phyloP scores from a whole-genome alignment of 2,888 invertebrate species.

The Sturmia bella region DNA sequence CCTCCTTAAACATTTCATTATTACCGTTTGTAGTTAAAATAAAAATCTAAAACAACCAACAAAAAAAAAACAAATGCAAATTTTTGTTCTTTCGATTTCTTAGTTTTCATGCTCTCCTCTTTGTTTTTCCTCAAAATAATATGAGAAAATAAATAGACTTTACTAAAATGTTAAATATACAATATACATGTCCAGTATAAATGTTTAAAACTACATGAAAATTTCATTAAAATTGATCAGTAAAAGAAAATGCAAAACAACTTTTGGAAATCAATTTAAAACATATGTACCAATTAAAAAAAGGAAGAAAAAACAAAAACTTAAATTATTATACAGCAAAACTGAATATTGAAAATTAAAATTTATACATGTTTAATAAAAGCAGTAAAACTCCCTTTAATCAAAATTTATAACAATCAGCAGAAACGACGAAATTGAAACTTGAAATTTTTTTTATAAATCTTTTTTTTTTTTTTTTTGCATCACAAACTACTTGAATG shows the following conservation, averaged over 20 bases:
- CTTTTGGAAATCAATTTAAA: slow-evolving; percentile 67
- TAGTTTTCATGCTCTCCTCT: not conserved
- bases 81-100: not conserved
- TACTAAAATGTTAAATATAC: slow-evolving; percentile 60
- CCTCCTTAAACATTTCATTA: slow-evolving; percentile 59
- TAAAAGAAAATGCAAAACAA: slow-evolving; percentile 62
- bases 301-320: not conserved
- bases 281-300: slow-evolving; percentile 42
- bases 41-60: slow-evolving; percentile 18
- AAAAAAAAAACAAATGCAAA: slow-evolving; percentile 48
- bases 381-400: slow-evolving; percentile 33
- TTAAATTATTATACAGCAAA: slow-evolving; percentile 43
- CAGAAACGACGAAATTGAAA: not conserved
- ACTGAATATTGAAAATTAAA: slow-evolving; percentile 50
- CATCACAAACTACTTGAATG: not conserved
- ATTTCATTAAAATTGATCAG: slow-evolving; percentile 60
- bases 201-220: slow-evolving; percentile 65
- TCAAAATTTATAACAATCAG: slow-evolving; percentile 55
- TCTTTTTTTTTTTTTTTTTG: not conserved
- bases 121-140: slow-evolving; percentile 46
- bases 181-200: slow-evolving; percentile 70
- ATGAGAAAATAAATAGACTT: slow-evolving; percentile 27
- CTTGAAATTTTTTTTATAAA: slow-evolving; percentile 5
- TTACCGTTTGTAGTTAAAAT: slow-evolving; percentile 53
- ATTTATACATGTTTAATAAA: slow-evolving; percentile 37